Percentiles rank a stretch among this genome's conserved stretches.
phyloP scores from a whole-genome alignment of 1,140 invertebrate species.

The Camponotus vicinus region DNA sequence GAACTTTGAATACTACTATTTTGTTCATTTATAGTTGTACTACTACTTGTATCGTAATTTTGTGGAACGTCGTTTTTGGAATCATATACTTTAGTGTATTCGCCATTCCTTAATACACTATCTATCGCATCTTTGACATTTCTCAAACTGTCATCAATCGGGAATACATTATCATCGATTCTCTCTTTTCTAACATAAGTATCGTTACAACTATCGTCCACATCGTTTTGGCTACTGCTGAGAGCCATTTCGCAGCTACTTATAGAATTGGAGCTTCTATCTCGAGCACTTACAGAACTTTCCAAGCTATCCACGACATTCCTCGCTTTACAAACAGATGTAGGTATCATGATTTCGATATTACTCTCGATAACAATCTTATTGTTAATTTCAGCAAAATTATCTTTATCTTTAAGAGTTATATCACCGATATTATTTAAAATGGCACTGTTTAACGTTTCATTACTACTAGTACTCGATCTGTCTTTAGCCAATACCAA shows the following conservation, averaged over 20 bases:
- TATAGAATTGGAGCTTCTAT: slow-evolving; percentile 84
- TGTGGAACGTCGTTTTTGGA: slow-evolving; percentile 24
- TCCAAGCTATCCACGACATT: slow-evolving; percentile 72
- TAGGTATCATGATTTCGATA: slow-evolving; percentile 84
- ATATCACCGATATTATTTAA: slow-evolving; percentile 67
- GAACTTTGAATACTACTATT: slow-evolving; percentile 33
- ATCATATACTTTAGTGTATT: slow-evolving; percentile 13
- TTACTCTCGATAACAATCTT: slow-evolving; percentile 73
- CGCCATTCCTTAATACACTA: slow-evolving; percentile 58
- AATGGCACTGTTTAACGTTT: slow-evolving; percentile 77
- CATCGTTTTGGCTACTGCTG: slow-evolving; percentile 80
- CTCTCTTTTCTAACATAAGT: slow-evolving; percentile 73
- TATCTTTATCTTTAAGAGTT: slow-evolving; percentile 40
- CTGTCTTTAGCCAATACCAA: slow-evolving; percentile 76
- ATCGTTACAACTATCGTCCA: slow-evolving; percentile 78
- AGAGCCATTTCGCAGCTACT: slow-evolving; percentile 86
- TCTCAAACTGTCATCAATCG: slow-evolving; percentile 54
- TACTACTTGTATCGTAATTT: slow-evolving; percentile 36
- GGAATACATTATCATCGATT: slow-evolving; percentile 52
- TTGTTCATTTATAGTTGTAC: slow-evolving; percentile 17
- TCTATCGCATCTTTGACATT: slow-evolving; percentile 50
- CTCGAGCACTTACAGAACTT: slow-evolving; percentile 72
- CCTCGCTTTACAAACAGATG: slow-evolving; percentile 81
- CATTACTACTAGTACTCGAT: slow-evolving; percentile 79
- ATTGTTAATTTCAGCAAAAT: slow-evolving; percentile 38